Base-by-base conservation (phyloP, 2,888 invertebrate species). In the Hydroisotoma schaefferi region DNA sequence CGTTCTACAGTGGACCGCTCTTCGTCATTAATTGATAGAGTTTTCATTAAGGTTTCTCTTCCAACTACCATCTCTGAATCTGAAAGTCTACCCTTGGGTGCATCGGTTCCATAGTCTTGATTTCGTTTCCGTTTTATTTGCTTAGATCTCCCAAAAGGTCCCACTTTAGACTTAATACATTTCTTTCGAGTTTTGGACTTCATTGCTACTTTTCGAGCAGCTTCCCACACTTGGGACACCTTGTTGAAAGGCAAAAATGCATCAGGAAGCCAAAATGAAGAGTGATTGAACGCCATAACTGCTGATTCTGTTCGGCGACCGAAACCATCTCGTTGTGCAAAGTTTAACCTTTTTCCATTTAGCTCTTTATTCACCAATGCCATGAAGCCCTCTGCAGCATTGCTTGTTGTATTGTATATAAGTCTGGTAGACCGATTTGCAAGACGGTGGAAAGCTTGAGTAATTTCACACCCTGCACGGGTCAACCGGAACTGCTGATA, bases 381-480 rank as follows among this genome's bases (percentile, higher is more conserved):
- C 59, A 63, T 59, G 27, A 59, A 63, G 6, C 18, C 3, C 46
- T 63, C 63, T 15, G 43, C 59, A 3, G 8, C 2, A 26, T 63
- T 63, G n/a, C 38, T 63, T 2, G 44, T 54, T 8, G 6, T 10
- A 15, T 33, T 23, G n/a, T 54, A 10, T 20, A 63, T 56, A 2
- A 63, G 28, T 4, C 48, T 28, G 20, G 29, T 25, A 0, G 59
- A 33, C 2, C 55, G 22, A 4, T 22, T 33, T 10, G 63, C 59
- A 1, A 53, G 8, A 22, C 47, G 5, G 1, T 20, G 4, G 2
- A 63, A 15, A 1, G 37, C 26, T 1, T 51, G 10, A 8, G 18
- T 37, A 22, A 52, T 12, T 29, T 52, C 37, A 23, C 25, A 15
- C 18, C 49, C 3, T 23, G 29, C 2, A n/a, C 47, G n/a, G 2